Base-by-base conservation (phyloP, 2,888 invertebrate genomes). In the Chrysolina americana region DNA sequence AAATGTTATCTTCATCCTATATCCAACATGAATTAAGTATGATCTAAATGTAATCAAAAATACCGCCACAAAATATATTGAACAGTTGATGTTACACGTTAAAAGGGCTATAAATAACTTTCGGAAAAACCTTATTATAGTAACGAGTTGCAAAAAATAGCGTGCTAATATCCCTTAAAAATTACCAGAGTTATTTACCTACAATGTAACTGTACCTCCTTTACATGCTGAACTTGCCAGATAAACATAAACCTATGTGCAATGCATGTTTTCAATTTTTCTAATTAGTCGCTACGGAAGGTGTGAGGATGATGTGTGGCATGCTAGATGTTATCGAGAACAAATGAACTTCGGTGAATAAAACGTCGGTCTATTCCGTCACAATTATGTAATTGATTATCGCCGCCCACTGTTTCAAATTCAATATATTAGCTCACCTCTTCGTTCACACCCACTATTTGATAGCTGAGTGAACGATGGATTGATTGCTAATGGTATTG, bases 281-380 rank as follows among this genome's bases (percentile, higher is more conserved):
- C 68, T 82, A 83, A 82, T 83, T 82, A 82, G 78, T 76, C 73
- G 11, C 53, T 23, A 62, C 41, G 28, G 13, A 62, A 83, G 81
- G 83, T 82, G 83, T 81, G 81, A 82, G 82, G 78, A 81, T 82
- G 83, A 83, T 80, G 79, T 79, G 82, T 82, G 80, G 80, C 83
- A 81, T 77, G 82, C 79, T 74, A 79, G 82, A 82, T 44, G 69
- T 78, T 82, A 83, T 83, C 83, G 71, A 53, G 76, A 81, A 80
- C 80, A 80, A 81, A 80, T 80, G 78, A 77, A 77, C 73, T 75
- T 74, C 71, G 69, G 78, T 75, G 76, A 79, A 80, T 76, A 77
- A 75, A 76, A 74, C 56, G 66, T 28, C 77, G 73, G 73, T 76
- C 73, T 69, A 70, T 65, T 73, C 68, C 71, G 63, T 78, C 71